These are phyloP conservation scores for Trachymyrmex cornetzi DNA, from an alignment of 1,140 invertebrate species.

Conservation along the genomic window DNA sequence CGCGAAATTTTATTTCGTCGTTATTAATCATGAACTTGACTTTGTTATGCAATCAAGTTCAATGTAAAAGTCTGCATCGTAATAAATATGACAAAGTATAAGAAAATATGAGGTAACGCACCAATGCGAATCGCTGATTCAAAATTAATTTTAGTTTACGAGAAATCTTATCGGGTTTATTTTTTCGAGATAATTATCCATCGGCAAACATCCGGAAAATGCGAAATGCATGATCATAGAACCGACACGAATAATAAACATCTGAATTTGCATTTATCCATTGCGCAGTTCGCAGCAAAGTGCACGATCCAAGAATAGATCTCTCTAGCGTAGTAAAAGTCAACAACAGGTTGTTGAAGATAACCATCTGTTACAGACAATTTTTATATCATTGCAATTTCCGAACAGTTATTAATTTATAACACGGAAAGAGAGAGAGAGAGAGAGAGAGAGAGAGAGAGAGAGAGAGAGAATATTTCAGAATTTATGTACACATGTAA, in stretches of 20 bases:
- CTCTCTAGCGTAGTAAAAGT: neutral
- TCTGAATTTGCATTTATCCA: slow-evolving; percentile 19
- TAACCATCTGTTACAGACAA: slow-evolving; percentile 2
- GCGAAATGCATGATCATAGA: neutral
- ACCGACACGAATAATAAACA: neutral
- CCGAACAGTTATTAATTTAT: neutral
- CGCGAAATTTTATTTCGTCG: neutral
- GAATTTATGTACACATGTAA: neutral
- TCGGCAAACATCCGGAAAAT: neutral
- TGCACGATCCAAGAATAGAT: slow-evolving; percentile 5
- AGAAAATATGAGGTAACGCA: slow-evolving; percentile 1
- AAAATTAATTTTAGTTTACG: neutral
- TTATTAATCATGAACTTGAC: neutral
- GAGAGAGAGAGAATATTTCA: neutral
- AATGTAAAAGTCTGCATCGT: neutral
- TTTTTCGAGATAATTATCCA: slow-evolving; percentile 12
- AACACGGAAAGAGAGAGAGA: too few species aligned
- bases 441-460: too few species aligned
- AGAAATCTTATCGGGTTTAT: neutral
- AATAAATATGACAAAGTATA: neutral
- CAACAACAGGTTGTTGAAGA: slow-evolving; percentile 3
- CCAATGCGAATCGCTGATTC: neutral
- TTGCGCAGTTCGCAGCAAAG: neutral
- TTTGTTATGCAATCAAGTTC: neutral
- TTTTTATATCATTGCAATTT: neutral